These are phyloP conservation scores for Metellina segmentata DNA, from an alignment of 2,888 invertebrate genomes.

Conservation along the genomic window DNA sequence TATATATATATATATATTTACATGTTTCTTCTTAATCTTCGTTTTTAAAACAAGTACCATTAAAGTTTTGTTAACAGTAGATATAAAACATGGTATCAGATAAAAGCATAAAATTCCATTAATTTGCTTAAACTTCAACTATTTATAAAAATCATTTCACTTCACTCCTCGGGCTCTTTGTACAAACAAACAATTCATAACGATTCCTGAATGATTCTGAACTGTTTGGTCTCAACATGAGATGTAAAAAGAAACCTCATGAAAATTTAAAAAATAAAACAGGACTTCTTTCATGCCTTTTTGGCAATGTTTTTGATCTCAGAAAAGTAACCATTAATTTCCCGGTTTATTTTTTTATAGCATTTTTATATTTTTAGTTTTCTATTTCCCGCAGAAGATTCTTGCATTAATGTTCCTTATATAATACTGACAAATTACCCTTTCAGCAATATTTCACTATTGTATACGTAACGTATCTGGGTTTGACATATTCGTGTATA, in stretches of 20 bases:
- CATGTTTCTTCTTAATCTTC: no score
- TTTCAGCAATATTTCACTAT: slow-evolving; percentile 25
- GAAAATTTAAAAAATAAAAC: background rate
- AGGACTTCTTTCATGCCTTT: background rate
- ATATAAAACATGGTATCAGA: no score
- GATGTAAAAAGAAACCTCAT: slow-evolving; percentile 3
- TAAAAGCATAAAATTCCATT: background rate
- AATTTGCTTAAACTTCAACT: background rate
- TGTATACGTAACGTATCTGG: slow-evolving; percentile 16
- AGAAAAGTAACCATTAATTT: slow-evolving; percentile 49
- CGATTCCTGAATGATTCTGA: no score
- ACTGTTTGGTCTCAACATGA: background rate
- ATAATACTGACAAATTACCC: slow-evolving; percentile 52
- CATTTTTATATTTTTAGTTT: background rate
- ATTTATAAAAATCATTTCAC: no score
- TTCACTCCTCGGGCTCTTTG: background rate
- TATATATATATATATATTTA: no score
- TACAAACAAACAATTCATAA: background rate
- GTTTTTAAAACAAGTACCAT: no score
- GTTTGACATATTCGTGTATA: slow-evolving; percentile 42
- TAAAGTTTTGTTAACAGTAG: no score
- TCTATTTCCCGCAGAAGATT: background rate
- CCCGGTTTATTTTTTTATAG: slow-evolving; percentile 25
- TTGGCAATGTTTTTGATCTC: slow-evolving; percentile 40
- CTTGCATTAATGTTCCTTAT: slow-evolving; percentile 46